Conservation (phyloP, 2,888 invertebrate genomes). For the Salpingus planirostris region DNA sequence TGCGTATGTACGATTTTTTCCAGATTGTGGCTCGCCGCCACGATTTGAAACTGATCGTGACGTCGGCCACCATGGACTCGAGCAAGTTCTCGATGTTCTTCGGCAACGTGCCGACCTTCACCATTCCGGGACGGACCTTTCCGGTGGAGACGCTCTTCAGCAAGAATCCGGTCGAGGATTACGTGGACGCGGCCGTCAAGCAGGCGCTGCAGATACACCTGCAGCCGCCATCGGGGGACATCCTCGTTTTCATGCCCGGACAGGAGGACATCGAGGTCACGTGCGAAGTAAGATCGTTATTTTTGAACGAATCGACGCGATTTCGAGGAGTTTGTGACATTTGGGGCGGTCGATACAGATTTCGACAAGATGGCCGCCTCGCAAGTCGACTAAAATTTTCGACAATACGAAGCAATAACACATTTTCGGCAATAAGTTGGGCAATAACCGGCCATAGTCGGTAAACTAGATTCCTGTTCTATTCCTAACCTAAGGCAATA, state of each 20-base stretch:
- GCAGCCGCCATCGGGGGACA: slow-evolving; percentile 84
- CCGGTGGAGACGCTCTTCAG: slow-evolving; percentile 90
- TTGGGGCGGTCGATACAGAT: too few species aligned
- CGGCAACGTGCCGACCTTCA: slow-evolving; percentile 96
- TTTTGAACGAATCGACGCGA: too few species aligned
- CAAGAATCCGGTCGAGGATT: slow-evolving; percentile 95
- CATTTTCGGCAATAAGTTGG: too few species aligned
- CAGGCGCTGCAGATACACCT: slow-evolving; percentile 92
- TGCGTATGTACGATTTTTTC: too few species aligned
- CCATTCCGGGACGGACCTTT: slow-evolving; percentile 96
- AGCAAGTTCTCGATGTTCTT: slow-evolving; percentile 96
- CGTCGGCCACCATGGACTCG: slow-evolving; percentile 99
- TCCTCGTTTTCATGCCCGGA: slow-evolving; percentile 98
- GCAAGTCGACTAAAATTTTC: too few species aligned
- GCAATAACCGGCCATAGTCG: too few species aligned
- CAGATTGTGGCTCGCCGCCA: slow-evolving; percentile 84
- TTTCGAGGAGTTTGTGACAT: too few species aligned
- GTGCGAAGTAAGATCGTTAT: slow-evolving; percentile 59
- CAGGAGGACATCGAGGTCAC: slow-evolving; percentile 98
- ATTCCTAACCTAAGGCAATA: too few species aligned
- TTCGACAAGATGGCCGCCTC: too few species aligned
- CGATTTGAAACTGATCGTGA: slow-evolving; percentile 93
- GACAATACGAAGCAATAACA: too few species aligned
- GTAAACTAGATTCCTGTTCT: too few species aligned
- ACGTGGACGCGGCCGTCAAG: slow-evolving; percentile 96